Evolutionary conservation across 1,140 invertebrate species (phyloP).

Genomic region (Cyrtorhinus lividipennis): DNA sequence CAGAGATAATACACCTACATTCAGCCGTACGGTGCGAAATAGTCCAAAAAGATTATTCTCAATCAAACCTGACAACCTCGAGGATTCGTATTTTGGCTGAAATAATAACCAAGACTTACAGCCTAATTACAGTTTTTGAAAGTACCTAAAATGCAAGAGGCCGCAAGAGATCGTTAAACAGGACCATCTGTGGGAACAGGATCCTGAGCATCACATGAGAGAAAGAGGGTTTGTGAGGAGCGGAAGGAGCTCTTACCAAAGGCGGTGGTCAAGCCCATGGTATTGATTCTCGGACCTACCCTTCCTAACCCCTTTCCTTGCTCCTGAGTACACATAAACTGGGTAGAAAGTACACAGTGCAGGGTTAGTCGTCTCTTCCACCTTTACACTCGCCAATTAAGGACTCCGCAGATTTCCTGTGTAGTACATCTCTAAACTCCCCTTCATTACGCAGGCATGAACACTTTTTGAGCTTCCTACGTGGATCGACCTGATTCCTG

Average conservation of each 20-base stretch:
- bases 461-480: no score
- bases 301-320: constrained; percentile 5
- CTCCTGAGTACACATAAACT: neutral
- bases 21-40: no score
- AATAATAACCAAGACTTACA: no score
- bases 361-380: neutral
- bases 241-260: constrained; percentile 3
- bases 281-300: constrained; percentile 11
- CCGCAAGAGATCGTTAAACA: neutral
- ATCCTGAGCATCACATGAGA: neutral
- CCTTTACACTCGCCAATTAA: constrained; percentile 7
- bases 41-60: no score
- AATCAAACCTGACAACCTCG: no score
- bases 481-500: no score
- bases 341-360: neutral
- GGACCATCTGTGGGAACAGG: neutral
- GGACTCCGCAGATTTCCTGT: neutral
- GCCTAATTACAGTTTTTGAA: neutral
- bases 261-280: constrained; percentile 3
- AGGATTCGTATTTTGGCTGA: no score
- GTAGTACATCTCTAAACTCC: neutral
- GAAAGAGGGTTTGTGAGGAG: neutral
- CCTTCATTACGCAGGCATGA: no score
- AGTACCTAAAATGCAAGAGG: neutral
- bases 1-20: no score